Evolutionary conservation across 2,888 invertebrate species (phyloP), one percentile per base, ranked within the genome.

Genomic region (Rhingia campestris): DNA sequence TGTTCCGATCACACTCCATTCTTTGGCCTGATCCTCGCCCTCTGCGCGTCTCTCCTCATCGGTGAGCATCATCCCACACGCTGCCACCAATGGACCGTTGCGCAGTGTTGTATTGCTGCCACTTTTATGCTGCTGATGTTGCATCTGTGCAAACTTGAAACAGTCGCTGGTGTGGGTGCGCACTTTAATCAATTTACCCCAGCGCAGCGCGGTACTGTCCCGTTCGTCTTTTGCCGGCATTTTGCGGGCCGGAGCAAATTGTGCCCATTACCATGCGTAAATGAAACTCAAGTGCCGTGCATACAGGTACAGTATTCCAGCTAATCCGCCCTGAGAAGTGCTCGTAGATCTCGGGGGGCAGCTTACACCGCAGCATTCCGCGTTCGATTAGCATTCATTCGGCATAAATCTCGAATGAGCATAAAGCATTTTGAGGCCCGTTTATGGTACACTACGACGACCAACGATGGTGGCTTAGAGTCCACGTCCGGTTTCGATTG

Each of bases 331-430:
- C 75, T 75, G 51, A 66, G 76, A 72, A 64, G 66, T 74, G 66
- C 84, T 77, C 59, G 56, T 64, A 85, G 80, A 75, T 80, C 74
- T 75, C 54, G 64, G 75, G 74, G 47, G 74, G 22, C 22, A 22
- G 22, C 1, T n/a, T 2, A 22, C 69, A 64, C 14, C 53, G 12
- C 70, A 69, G 74, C 86, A 86, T 82, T 82, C 79, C 82, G 69
- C 75, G 77, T 79, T 82, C 79, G 86, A 82, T 86, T 82, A 82
- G 81, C 79, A 82, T 82, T 80, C 80, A 84, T 77, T 77, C 56
- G 84, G 86, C 80, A 81, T 82, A 69, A 82, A 84, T 80, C 84
- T 74, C 79, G 84, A 84, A 80, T 66, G 79, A 80, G 80, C 79
- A 84, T 84, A 80, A 74, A 84, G 61, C 79, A 84, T 84, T 84